A percentile compares a stretch with the other conserved stretches of the same genome.
These are phyloP conservation scores for Xerus rutilus DNA, from an alignment of 2,797 vertebrate genomes.

Conservation along the genomic window DNA sequence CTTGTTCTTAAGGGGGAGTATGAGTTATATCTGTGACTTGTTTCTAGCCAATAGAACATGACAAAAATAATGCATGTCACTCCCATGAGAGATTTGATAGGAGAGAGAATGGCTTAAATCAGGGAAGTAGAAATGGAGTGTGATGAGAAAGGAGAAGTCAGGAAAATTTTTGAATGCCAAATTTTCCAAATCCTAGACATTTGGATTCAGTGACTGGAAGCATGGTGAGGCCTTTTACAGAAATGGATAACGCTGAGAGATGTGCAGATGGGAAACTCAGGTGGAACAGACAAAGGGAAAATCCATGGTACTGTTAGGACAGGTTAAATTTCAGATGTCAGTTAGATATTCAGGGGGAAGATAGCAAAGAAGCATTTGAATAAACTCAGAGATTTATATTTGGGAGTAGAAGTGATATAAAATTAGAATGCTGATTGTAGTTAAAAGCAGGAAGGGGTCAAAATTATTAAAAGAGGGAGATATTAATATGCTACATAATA, in stretches of 20 bases:
- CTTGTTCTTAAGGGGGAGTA: background rate
- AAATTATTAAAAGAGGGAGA: background rate
- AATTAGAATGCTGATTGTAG: background rate
- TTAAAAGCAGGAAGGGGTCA: background rate
- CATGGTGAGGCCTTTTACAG: background rate
- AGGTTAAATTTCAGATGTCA: background rate
- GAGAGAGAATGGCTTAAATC: background rate
- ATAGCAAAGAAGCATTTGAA: background rate
- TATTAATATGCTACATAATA: background rate
- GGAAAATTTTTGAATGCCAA: background rate
- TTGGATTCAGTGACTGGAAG: background rate
- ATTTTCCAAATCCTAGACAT: background rate
- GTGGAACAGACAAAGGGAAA: background rate
- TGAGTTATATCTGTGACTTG: background rate
- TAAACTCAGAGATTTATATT: background rate
- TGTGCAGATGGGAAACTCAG: background rate
- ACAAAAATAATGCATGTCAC: background rate
- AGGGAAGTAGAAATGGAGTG: background rate
- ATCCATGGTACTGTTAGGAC: background rate
- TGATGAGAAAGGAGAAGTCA: background rate
- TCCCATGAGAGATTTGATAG: background rate
- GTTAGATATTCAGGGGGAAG: background rate
- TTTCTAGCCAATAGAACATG: background rate
- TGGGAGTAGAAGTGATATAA: background rate
- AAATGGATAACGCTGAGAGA: background rate